These are phyloP conservation scores for Parapsyche elsis DNA, from an alignment of 1,140 invertebrate genomes.

Conservation along the genomic window DNA sequence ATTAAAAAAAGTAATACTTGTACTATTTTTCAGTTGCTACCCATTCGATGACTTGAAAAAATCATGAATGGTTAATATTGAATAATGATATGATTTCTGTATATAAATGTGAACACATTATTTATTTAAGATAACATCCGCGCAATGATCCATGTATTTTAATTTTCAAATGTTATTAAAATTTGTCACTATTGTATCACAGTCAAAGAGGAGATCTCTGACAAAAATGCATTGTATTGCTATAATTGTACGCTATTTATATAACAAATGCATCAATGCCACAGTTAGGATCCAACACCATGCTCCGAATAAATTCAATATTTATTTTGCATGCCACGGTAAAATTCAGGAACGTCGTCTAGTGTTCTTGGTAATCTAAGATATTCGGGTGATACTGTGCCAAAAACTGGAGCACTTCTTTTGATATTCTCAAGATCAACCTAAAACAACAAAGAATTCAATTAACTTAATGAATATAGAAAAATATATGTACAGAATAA, in stretches of 20 bases:
- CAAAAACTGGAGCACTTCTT: conserved; percentile 51
- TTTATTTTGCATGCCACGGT: conserved; percentile 31
- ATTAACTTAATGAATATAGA: neutral
- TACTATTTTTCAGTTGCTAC: neutral
- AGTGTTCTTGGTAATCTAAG: conserved; percentile 50
- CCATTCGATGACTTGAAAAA: neutral
- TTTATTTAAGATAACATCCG: conserved; percentile 25
- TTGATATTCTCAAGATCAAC: conserved; percentile 47
- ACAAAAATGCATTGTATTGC: neutral
- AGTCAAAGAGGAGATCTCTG: conserved; percentile 52
- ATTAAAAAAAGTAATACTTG: conserved; percentile 13
- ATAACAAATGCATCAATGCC: conserved; percentile 2
- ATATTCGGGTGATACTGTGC: conserved; percentile 53
- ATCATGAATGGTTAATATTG: neutral
- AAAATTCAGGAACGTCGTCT: conserved; percentile 44
- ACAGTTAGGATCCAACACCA: conserved; percentile 26
- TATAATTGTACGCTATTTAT: neutral
- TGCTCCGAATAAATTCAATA: neutral
- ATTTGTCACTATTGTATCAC: conserved; percentile 47
- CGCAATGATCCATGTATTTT: conserved; percentile 10
- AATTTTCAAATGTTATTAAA: neutral
- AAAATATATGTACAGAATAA: too few species aligned
- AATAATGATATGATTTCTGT: neutral
- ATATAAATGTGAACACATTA: conserved; percentile 25
- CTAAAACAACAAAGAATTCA: conserved; percentile 39